Conservation (phyloP, 2,797 vertebrate genomes). For the Garrulus glandarius region DNA sequence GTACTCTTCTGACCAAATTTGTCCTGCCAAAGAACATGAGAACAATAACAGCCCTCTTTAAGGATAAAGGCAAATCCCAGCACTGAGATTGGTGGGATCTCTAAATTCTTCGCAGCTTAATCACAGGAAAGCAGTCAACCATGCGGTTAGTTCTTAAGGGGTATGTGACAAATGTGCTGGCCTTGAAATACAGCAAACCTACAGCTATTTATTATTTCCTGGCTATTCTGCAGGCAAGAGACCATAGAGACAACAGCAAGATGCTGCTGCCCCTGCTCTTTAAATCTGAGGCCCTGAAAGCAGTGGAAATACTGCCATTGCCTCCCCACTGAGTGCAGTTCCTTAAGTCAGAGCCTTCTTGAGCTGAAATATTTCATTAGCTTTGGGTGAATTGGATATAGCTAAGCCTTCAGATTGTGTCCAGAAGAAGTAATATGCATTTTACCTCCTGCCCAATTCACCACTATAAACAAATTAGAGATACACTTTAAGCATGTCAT, state of each 20-base stretch:
- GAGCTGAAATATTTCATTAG: background rate
- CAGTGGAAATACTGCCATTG: background rate
- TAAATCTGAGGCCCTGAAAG: background rate
- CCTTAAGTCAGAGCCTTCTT: background rate
- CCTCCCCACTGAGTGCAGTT: background rate
- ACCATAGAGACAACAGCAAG: background rate
- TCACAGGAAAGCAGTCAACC: background rate
- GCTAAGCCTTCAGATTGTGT: background rate
- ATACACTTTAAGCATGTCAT: background rate
- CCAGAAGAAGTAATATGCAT: background rate
- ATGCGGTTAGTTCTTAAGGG: background rate
- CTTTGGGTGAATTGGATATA: background rate
- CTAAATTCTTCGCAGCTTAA: background rate
- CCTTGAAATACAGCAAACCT: background rate
- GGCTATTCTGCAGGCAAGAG: background rate
- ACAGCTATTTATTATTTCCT: background rate
- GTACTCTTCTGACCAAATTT: background rate
- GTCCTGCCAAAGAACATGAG: background rate
- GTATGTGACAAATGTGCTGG: background rate
- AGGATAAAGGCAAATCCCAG: background rate
- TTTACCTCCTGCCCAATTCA: conserved; percentile 13
- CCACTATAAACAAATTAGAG: conserved; percentile 4
- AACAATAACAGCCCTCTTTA: background rate
- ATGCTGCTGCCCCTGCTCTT: background rate
- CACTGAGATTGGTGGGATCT: background rate